Percentiles rank a stretch among this genome's conserved stretches.
These are phyloP conservation scores for Apolygus lucorum DNA, from an alignment of 1,140 invertebrate species.

Conservation along the genomic window DNA sequence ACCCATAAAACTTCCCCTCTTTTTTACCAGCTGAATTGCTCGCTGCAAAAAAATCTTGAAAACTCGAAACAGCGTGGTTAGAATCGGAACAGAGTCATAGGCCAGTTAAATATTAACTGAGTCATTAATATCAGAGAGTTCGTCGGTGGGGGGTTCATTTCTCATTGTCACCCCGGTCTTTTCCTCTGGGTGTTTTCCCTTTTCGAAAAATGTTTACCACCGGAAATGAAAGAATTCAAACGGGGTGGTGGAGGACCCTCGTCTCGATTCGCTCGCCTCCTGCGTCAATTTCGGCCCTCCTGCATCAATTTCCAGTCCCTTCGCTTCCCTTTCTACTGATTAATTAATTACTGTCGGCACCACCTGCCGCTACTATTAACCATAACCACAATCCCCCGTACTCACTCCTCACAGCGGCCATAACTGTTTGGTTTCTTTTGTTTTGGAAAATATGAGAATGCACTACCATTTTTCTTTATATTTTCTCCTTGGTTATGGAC, in stretches of 20 bases:
- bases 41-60: neutral
- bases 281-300: neutral
- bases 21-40: neutral
- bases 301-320: no score
- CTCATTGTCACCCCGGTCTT: neutral
- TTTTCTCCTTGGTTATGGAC: no score
- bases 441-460: no score
- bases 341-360: neutral
- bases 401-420: no score
- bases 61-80: neutral
- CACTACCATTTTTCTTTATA: no score
- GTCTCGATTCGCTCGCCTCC: neutral
- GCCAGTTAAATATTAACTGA: neutral
- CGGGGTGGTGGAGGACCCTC: neutral
- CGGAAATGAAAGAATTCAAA: neutral
- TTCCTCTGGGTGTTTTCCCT: neutral
- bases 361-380: no score
- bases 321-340: neutral
- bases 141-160: neutral
- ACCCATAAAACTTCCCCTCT: neutral
- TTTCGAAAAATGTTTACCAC: neutral
- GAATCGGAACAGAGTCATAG: neutral
- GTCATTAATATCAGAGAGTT: conserved; percentile 1
- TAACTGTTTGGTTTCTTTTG: no score
- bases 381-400: no score